Conservation (phyloP, 2,113 vertebrate genomes). For the Pteronura brasiliensis region DNA sequence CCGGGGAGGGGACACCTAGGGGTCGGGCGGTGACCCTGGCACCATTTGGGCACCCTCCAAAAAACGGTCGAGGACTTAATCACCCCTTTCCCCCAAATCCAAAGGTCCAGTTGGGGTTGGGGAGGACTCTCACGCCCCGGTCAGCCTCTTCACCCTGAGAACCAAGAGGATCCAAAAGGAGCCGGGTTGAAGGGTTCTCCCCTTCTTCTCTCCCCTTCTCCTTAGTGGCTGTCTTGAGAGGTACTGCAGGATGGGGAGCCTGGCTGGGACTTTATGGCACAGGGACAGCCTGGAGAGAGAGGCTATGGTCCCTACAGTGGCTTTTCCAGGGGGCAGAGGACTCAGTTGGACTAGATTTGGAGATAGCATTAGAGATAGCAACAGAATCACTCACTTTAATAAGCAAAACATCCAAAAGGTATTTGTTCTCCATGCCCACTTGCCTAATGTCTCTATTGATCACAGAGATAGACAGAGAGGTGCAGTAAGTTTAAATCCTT, state of each 20-base stretch:
- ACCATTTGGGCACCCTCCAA: slow-evolving; percentile 6
- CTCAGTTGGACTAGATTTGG: background rate
- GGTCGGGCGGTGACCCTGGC: background rate
- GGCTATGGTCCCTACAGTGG: background rate
- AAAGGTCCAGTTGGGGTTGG: background rate
- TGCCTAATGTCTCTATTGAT: slow-evolving; percentile 32
- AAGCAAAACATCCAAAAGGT: slow-evolving; percentile 9
- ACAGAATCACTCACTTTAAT: background rate
- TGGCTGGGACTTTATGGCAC: background rate
- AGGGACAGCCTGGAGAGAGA: background rate
- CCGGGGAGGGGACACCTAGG: background rate
- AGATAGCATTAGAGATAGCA: background rate
- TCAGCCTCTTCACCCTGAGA: background rate
- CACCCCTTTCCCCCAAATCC: background rate
- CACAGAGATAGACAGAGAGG: background rate
- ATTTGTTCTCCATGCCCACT: background rate
- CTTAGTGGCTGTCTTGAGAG: background rate
- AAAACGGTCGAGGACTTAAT: slow-evolving; percentile 15
- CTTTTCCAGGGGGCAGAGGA: slow-evolving; percentile 13
- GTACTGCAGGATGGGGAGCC: background rate
- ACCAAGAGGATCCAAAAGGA: background rate
- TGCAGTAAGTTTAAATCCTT: slow-evolving; percentile 8
- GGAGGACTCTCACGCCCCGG: background rate
- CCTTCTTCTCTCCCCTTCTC: background rate
- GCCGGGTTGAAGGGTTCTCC: background rate